Evolutionary conservation across 2,113 vertebrate species (phyloP).

Genomic region (Galeopterus variegatus): DNA sequence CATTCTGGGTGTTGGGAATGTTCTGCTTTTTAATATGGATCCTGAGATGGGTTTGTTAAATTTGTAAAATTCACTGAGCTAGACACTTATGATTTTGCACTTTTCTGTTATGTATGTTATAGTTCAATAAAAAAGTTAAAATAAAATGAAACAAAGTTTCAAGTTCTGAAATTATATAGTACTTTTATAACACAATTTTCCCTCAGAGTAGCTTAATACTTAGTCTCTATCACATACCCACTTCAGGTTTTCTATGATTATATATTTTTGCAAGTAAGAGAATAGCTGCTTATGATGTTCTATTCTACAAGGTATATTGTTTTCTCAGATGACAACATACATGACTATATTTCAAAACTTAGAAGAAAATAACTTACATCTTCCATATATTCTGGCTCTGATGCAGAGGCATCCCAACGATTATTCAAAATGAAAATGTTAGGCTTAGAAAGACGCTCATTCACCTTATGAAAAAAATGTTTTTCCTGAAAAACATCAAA

Average conservation of each 20-base stretch:
- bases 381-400: conserved; percentile 99
- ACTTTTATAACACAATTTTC: conserved; percentile 33
- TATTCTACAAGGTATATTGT: background rate
- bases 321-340: conserved; percentile 6
- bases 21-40: conserved; percentile 23
- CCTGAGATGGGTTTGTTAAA: background rate
- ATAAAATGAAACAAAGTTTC: background rate
- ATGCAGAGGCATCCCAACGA: conserved; percentile 98
- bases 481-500: conserved; percentile 93
- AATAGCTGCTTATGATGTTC: background rate
- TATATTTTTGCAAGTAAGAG: background rate
- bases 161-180: background rate
- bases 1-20: background rate
- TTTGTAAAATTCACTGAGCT: background rate
- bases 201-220: conserved; percentile 8
- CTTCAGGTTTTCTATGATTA: conserved; percentile 27
- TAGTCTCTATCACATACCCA: background rate
- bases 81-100: background rate
- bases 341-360: conserved; percentile 14
- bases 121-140: conserved; percentile 49
- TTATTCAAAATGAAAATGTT: conserved; percentile 99
- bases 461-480: conserved; percentile 99
- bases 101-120: background rate
- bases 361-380: conserved; percentile 92
- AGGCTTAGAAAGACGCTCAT: conserved; percentile 97